Percentiles rank a stretch among this genome's conserved stretches.
phyloP scores from a whole-genome alignment of 1,140 invertebrate genomes.

The Schlechtendalia chinensis region DNA sequence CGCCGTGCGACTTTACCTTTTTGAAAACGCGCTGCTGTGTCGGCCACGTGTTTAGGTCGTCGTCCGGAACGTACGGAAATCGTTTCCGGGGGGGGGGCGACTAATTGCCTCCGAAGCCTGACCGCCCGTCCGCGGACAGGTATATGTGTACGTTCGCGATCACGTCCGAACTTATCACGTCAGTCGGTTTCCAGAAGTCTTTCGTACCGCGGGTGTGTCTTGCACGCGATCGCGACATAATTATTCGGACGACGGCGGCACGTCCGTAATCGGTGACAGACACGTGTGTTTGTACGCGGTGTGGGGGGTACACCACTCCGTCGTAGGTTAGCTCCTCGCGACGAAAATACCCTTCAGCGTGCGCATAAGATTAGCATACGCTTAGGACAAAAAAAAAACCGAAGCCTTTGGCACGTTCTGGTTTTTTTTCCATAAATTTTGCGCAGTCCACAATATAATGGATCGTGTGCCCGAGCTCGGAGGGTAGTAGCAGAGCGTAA shows the following conservation, averaged over 20 bases:
- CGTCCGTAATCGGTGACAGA: slow-evolving; percentile 5
- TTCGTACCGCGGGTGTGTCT: no score
- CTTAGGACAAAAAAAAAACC: no score
- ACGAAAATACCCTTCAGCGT: background rate
- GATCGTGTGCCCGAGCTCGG: slow-evolving; percentile 14
- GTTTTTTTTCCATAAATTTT: slow-evolving; percentile 6
- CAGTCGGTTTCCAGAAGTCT: no score
- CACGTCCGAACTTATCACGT: slow-evolving; percentile 25
- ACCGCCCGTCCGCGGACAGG: background rate
- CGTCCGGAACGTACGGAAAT: background rate
- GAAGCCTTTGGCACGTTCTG: slow-evolving; percentile 32
- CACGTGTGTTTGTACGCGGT: no score
- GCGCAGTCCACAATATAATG: slow-evolving; percentile 18
- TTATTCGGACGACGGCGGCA: no score
- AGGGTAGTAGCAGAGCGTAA: background rate
- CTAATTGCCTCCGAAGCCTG: background rate
- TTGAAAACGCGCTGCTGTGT: no score
- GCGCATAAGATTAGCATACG: slow-evolving; percentile 25
- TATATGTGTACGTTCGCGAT: background rate
- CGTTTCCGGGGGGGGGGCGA: background rate
- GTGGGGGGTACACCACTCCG: background rate
- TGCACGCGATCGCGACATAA: no score
- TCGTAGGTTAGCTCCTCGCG: background rate
- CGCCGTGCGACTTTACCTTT: no score
- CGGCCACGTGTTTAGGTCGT: no score